These are phyloP conservation scores for Drosophila ficusphila DNA, from an alignment of 1,140 invertebrate genomes.

Conservation along the genomic window DNA sequence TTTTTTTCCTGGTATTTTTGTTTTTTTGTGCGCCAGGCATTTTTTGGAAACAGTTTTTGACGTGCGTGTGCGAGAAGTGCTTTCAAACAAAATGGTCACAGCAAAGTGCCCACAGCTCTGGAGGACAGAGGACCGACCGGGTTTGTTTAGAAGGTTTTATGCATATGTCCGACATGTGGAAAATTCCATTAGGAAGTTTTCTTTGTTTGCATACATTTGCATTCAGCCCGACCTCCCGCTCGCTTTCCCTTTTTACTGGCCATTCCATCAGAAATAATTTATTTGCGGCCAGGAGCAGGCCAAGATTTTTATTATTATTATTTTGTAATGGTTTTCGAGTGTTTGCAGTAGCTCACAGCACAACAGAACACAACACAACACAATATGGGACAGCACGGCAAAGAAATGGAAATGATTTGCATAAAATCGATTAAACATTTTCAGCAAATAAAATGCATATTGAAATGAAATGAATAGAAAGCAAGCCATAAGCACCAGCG, in stretches of 20 bases:
- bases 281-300: constrained; percentile 59
- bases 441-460: constrained; percentile 74
- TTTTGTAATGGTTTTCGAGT: constrained; percentile 80
- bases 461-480: constrained; percentile 68
- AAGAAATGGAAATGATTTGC: constrained; percentile 74
- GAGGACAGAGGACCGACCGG: constrained; percentile 3
- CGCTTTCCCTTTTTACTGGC: neutral
- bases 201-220: constrained; percentile 81
- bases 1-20: neutral
- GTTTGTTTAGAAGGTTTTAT: constrained; percentile 79
- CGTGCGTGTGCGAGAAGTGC: constrained; percentile 68
- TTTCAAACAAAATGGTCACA: constrained; percentile 63
- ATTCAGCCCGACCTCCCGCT: constrained; percentile 31
- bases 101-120: constrained; percentile 50
- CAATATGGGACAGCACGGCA: constrained; percentile 9
- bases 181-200: constrained; percentile 81
- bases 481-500: constrained; percentile 34
- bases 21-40: neutral
- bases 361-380: neutral
- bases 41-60: constrained; percentile 58
- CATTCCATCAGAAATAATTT: constrained; percentile 62
- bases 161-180: constrained; percentile 79
- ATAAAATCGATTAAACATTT: constrained; percentile 80
- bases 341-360: constrained; percentile 52
- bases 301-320: constrained; percentile 73